These are phyloP conservation scores for Momotus momota DNA, from an alignment of 2,797 vertebrate species.

Conservation along the genomic window DNA sequence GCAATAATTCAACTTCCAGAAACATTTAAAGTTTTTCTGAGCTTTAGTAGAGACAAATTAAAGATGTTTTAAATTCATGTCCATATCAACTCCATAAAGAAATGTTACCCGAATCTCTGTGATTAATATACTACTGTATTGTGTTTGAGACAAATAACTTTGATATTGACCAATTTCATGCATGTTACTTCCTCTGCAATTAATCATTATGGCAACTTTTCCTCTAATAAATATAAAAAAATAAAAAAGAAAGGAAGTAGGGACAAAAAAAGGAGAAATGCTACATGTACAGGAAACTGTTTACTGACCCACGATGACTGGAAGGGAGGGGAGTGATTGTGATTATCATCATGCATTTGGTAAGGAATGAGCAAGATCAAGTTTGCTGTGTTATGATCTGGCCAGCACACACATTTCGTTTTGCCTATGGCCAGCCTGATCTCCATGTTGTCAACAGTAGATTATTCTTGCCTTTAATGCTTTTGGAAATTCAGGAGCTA, in stretches of 20 bases:
- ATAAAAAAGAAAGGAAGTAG: not conserved
- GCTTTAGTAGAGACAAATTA: not conserved
- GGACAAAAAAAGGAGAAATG: not conserved
- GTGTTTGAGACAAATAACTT: not conserved
- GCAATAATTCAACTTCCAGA: not conserved
- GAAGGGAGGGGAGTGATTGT: rapidly evolving
- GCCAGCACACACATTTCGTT: not conserved
- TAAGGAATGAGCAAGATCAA: not conserved
- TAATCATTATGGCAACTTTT: not conserved
- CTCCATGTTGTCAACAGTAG: not conserved
- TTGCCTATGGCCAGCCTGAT: not conserved
- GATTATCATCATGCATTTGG: not conserved
- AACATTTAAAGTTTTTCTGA: not conserved
- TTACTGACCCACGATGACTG: not conserved
- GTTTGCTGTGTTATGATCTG: not conserved
- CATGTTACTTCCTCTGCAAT: not conserved
- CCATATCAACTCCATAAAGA: not conserved
- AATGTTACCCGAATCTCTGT: not conserved
- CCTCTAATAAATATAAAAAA: not conserved
- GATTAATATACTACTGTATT: not conserved
- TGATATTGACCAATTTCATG: not conserved
- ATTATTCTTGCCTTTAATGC: not conserved
- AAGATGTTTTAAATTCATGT: not conserved
- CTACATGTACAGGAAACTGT: not conserved
- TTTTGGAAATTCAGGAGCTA: not conserved